A percentile compares a stretch with the other conserved stretches of the same genome.
Conservation (phyloP, 2,113 vertebrate species). For the Lipotes vexillifer region DNA sequence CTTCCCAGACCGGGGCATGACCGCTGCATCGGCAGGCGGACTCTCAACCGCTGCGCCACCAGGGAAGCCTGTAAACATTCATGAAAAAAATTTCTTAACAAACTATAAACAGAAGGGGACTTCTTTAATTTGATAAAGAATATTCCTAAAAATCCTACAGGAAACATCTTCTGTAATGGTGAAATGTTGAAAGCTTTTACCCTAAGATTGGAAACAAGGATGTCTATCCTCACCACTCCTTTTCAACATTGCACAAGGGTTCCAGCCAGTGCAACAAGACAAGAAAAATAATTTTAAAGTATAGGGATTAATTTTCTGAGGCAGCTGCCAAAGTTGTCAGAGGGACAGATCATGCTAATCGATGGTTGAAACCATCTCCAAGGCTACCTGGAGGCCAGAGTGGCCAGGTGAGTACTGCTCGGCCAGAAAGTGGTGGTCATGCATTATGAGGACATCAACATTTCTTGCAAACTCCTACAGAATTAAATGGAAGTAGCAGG, state of each 20-base stretch:
- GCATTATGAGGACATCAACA: not conserved
- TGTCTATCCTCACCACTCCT: not conserved
- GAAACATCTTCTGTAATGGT: not conserved
- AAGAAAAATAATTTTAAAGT: not conserved
- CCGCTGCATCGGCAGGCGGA: too few relatives aligned
- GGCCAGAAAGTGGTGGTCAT: not conserved
- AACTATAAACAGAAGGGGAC: not conserved
- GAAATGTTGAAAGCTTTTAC: not conserved
- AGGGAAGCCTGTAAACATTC: not conserved
- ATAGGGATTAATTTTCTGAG: not conserved
- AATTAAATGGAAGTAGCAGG: not conserved
- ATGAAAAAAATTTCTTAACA: conserved; percentile 9
- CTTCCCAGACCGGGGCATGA: too few relatives aligned
- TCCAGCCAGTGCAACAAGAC: not conserved
- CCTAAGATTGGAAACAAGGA: not conserved
- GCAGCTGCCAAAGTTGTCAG: not conserved
- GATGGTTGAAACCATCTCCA: not conserved
- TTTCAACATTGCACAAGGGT: not conserved
- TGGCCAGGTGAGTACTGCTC: not conserved
- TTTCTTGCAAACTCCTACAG: not conserved
- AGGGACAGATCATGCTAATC: not conserved
- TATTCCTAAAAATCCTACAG: not conserved
- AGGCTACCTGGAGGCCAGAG: not conserved
- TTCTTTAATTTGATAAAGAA: not conserved
- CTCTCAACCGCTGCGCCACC: too few relatives aligned